Conservation (phyloP, 2,888 invertebrate genomes). For the Agrochola litura region DNA sequence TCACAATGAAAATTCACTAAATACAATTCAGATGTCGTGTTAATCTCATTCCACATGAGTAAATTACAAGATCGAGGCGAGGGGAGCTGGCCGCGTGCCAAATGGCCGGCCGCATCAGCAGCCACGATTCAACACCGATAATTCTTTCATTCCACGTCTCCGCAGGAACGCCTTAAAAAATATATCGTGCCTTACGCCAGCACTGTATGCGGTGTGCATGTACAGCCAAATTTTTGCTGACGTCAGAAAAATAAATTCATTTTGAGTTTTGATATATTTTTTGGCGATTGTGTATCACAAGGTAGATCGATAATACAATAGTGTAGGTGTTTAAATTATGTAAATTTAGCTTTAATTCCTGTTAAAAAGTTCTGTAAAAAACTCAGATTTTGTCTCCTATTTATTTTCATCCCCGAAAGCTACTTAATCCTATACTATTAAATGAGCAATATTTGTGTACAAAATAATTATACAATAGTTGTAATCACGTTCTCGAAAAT, state of each 20-base stretch:
- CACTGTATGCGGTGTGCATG: constrained; percentile 54
- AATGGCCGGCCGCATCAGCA: constrained; percentile 83
- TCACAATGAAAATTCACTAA: constrained; percentile 77
- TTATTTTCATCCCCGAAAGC: too few relatives aligned
- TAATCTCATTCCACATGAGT: constrained; percentile 85
- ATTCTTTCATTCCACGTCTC: constrained; percentile 78
- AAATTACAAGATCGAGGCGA: constrained; percentile 84
- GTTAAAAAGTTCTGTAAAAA: neutral
- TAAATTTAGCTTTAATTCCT: neutral
- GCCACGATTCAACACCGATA: constrained; percentile 80
- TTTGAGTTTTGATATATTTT: constrained; percentile 27
- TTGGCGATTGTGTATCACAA: constrained; percentile 21
- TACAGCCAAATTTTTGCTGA: constrained; percentile 44
- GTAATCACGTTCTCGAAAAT: too few relatives aligned
- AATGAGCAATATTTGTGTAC: too few relatives aligned
- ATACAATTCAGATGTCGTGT: constrained; percentile 84
- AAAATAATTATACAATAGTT: too few relatives aligned
- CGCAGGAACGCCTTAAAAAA: constrained; percentile 71
- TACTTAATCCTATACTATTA: too few relatives aligned
- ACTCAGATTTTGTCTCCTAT: too few relatives aligned
- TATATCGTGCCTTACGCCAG: constrained; percentile 65
- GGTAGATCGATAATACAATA: neutral
- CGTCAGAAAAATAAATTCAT: constrained; percentile 17
- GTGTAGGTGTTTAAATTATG: constrained; percentile 8
- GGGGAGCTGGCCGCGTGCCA: constrained; percentile 81